Evolutionary conservation across 2,113 vertebrate genomes (phyloP), one percentile per base, ranked within the genome.

Genomic region (Takifugu bimaculatus): DNA sequence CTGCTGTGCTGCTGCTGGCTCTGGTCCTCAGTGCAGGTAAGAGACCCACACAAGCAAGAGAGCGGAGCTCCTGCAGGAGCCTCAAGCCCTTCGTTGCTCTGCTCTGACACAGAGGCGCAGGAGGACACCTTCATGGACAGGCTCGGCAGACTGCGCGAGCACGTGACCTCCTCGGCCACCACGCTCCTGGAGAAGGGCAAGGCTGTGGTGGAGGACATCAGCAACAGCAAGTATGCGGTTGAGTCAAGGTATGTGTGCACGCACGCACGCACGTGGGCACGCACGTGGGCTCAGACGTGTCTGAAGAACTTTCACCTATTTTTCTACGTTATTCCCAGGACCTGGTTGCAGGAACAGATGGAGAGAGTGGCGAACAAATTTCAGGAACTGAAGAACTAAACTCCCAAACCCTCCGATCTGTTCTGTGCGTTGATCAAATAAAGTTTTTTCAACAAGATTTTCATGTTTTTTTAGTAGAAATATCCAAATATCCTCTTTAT

Each of bases 1-100:
- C 89, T 28, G 87, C 88, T 1, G 79, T 91, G 69, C 52, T 92
- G 62, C 51, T 93, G 74, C 67, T 92, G 75, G 90, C 88, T 42
- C 70, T 92, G 13, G 75, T 86, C 7, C 88, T 87, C 26, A 82
- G 84, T 64, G 65, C 89, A 72, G 89, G 92, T 92, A 54, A 44
- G 81, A 45, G 2, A 45, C 12, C 13, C 12, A 13, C 12, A 45
- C 12, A 45, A 13, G 13, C 6, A 43, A 43, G 2, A 43, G 6
- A 43, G 13, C 6, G 1, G 4, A 48, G 12, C 14, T 4, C 14
- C 14, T 48, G 45, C 14, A 15, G 12, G 10, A 4, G 1, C 14
- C 14, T 48, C 14, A 15, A 20, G 20, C 20, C 20, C 20, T 20
- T 20, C 14, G 10, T 14, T 1, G 12, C 1, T 3, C 4, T 10